Evolutionary conservation across 2,888 invertebrate genomes (phyloP), one percentile per base, ranked within the genome.

Genomic region (Andrena trimmerana): DNA sequence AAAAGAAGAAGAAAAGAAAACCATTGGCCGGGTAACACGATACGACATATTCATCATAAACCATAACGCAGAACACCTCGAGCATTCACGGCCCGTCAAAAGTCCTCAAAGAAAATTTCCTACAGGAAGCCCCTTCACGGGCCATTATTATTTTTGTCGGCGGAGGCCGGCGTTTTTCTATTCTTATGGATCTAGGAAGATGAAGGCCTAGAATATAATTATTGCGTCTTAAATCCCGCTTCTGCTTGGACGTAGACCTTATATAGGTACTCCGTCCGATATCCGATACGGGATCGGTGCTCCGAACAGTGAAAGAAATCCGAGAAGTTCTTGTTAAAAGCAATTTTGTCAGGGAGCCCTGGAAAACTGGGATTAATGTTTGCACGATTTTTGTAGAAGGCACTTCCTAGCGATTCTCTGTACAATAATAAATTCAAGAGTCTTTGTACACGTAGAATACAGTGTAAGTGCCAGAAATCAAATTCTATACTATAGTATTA

Each of bases 11-110:
- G 72, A 68, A 76, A 74, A 85, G 88, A 78, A 74, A 83, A 87
- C 72, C 79, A 84, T 85, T 63, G 83, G 81, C 67, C 84, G 84
- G 48, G 92, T 91, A 92, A 92, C 90, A 83, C 88, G 91, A 92
- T 90, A 92, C 91, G 90, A 89, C 88, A 88, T 91, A 92, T 92
- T 92, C 92, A 92, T 92, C 92, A 92, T 91, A 92, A 92, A 90
- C 90, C 92, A 91, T 92, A 91, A 92, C 91, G 90, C 86, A 80
- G 88, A 89, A 90, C 91, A 89, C 90, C 88, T 89, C 85, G 81
- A 86, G 89, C 87, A 92, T 91, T 92, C 92, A 92, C 73, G 81
- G 83, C 88, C 88, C 88, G 91, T 92, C 92, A 91, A 86, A 90
- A 91, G 89, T 86, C 86, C 86, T 92, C 91, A 92, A 92, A 83